A percentile compares a stretch with the other conserved stretches of the same genome.
These are phyloP conservation scores for Heliocidaris tuberculata DNA, from an alignment of 35 echinoderm and acorn worm genomes.

Conservation along the genomic window DNA sequence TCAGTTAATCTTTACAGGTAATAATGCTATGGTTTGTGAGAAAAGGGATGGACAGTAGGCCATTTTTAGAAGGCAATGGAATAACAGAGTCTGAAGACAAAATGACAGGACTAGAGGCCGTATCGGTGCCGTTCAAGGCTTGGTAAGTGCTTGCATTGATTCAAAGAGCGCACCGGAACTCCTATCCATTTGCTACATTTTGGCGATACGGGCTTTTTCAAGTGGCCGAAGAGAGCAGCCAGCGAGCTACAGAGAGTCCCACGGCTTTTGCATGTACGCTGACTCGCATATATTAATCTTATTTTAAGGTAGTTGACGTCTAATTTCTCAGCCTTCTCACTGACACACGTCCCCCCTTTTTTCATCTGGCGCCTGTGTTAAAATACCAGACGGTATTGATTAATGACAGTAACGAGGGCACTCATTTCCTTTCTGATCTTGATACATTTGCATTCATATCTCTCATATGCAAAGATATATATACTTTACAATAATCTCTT, in stretches of 20 bases:
- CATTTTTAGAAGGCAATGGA: neutral
- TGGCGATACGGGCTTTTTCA: conserved; percentile 1
- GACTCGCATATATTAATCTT: conserved; percentile 5
- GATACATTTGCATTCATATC: neutral
- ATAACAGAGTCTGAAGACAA: neutral
- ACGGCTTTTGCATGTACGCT: neutral
- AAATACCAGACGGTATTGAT: neutral
- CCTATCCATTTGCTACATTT: conserved; percentile 17
- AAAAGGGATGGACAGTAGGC: neutral
- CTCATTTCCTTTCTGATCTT: neutral
- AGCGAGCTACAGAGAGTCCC: neutral
- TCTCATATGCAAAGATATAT: neutral
- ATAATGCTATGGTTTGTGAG: conserved; percentile 1
- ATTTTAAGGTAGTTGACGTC: conserved; percentile 10
- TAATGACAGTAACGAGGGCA: neutral
- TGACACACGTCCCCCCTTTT: neutral
- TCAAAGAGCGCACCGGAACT: conserved; percentile 8
- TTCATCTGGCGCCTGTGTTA: neutral
- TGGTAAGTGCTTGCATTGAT: conserved; percentile 11
- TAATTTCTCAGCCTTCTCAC: neutral
- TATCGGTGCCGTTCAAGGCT: neutral
- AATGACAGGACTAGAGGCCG: neutral
- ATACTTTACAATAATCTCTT: neutral
- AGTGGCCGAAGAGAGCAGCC: neutral
- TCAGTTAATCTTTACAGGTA: neutral